A percentile compares a stretch with the other conserved stretches of the same genome.
Evolutionary conservation across 1,140 invertebrate species (phyloP).

Genomic region (Leptonema lineaticorne): DNA sequence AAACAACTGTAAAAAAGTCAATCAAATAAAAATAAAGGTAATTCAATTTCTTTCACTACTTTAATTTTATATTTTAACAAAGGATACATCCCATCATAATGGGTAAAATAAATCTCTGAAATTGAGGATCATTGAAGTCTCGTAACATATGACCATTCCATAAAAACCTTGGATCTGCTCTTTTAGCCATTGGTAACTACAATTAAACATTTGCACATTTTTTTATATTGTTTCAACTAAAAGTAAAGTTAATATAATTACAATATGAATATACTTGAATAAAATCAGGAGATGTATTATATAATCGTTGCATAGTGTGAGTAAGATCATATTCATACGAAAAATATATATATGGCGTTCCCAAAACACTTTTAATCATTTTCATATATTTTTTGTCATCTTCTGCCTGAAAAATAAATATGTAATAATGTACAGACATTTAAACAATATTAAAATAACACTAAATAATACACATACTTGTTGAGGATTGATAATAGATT

Average conservation of each 20-base stretch:
- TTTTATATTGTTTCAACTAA: not conserved
- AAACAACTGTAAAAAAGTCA: too few species aligned
- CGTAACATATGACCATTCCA: slow-evolving; percentile 89
- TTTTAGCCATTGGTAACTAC: slow-evolving; percentile 67
- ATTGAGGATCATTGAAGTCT: slow-evolving; percentile 65
- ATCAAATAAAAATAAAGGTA: too few species aligned
- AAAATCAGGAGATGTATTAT: slow-evolving; percentile 86
- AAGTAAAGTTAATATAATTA: slow-evolving; percentile 20
- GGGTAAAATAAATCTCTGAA: slow-evolving; percentile 80
- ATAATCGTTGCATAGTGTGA: slow-evolving; percentile 85
- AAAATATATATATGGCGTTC: slow-evolving; percentile 85
- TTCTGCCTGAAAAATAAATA: slow-evolving; percentile 58
- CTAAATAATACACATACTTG: slow-evolving; percentile 45
- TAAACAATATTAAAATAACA: not conserved
- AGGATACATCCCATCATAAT: slow-evolving; percentile 89
- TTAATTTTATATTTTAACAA: slow-evolving; percentile 45
- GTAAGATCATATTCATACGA: slow-evolving; percentile 93
- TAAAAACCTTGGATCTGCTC: slow-evolving; percentile 85
- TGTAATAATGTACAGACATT: too few species aligned
- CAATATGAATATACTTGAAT: slow-evolving; percentile 66
- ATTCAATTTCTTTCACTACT: too few species aligned
- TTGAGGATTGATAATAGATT: slow-evolving; percentile 80
- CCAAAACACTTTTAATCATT: slow-evolving; percentile 78
- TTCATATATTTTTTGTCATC: slow-evolving; percentile 78
- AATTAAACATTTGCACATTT: slow-evolving; percentile 38